Conservation (phyloP, 2,113 vertebrate species). For the zebrafish (Danio rerio) region GRCz12tu NC_133187.1:31892001-31892500, state of each 20-base stretch:
- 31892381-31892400: conserved; percentile 35
- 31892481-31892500: background rate
- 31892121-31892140: too few species aligned
- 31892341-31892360: conserved; percentile 36
- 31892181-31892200: background rate
- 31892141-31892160: too few species aligned
- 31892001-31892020: too few species aligned
- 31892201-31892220: background rate
- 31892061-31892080: too few species aligned
- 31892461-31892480: background rate
- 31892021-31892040: too few species aligned
- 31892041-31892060: too few species aligned
- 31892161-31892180: too few species aligned
- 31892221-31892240: background rate
- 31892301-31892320: conserved; percentile 27
- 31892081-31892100: too few species aligned
- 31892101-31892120: too few species aligned
- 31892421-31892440: conserved; percentile 4
- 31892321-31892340: conserved; percentile 27
- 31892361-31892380: conserved; percentile 2
- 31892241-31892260: too few species aligned
- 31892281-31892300: conserved; percentile 30
- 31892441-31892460: background rate
- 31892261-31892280: background rate
- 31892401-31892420: conserved; percentile 21